Evolutionary conservation across 2,888 invertebrate genomes (phyloP).

Genomic region (Euphydryas editha): DNA sequence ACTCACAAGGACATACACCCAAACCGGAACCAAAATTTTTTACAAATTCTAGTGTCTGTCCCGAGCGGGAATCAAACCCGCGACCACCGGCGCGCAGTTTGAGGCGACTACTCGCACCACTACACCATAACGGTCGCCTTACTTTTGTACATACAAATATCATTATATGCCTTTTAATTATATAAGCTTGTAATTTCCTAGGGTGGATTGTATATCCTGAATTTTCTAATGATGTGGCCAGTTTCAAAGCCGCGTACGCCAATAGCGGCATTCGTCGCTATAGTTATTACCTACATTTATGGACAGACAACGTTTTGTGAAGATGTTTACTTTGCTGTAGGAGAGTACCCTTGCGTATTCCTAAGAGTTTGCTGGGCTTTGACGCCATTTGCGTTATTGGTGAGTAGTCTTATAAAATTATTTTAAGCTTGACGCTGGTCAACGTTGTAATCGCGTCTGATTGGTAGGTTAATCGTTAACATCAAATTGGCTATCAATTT

Average conservation of each 20-base stretch:
- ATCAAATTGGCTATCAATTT: too few relatives aligned
- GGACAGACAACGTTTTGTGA: slow-evolving; percentile 75
- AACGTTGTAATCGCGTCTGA: too few relatives aligned
- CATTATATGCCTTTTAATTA: too few relatives aligned
- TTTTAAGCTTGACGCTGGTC: not conserved
- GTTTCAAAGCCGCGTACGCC: slow-evolving; percentile 59
- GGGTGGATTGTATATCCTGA: slow-evolving; percentile 69
- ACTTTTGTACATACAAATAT: too few relatives aligned
- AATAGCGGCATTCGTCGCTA: slow-evolving; percentile 54
- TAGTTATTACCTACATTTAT: slow-evolving; percentile 63
- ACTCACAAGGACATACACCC: too few relatives aligned
- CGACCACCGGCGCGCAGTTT: too few relatives aligned
- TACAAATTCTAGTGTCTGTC: too few relatives aligned
- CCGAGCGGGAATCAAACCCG: too few relatives aligned
- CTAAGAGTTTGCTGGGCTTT: slow-evolving; percentile 72
- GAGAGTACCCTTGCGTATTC: slow-evolving; percentile 71
- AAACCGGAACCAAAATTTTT: too few relatives aligned
- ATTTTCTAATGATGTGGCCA: slow-evolving; percentile 70
- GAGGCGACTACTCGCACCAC: too few relatives aligned
- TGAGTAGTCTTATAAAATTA: slow-evolving; percentile 42
- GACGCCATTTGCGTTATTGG: slow-evolving; percentile 60
- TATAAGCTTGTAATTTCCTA: slow-evolving; percentile 43
- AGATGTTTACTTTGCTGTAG: slow-evolving; percentile 67
- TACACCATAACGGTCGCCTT: too few relatives aligned
- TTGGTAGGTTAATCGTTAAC: too few relatives aligned